A percentile compares a stretch with the other conserved stretches of the same genome.
Evolutionary conservation across 2,888 invertebrate genomes (phyloP).

Genomic region (Apamea monoglypha): DNA sequence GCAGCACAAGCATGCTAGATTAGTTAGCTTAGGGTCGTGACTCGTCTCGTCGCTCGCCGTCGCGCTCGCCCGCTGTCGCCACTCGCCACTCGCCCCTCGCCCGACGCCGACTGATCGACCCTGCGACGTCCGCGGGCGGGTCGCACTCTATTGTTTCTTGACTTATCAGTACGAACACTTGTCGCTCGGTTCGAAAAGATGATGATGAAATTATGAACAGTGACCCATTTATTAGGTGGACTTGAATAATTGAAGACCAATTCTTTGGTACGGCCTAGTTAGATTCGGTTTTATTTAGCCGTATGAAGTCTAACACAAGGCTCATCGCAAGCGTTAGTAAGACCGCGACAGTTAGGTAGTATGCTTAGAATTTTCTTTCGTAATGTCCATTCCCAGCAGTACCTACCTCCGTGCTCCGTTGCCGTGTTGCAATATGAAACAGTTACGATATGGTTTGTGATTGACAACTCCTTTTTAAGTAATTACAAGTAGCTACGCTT

Average conservation of each 20-base stretch:
- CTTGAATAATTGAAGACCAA: neutral
- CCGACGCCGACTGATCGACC: slow-evolving; percentile 6
- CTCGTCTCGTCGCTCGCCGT: neutral
- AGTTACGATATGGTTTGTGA: too few species aligned
- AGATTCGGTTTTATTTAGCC: neutral
- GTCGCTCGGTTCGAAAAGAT: neutral
- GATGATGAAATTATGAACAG: neutral
- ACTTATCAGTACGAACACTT: neutral
- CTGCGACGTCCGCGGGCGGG: neutral
- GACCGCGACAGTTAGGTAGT: neutral
- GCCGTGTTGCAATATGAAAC: neutral
- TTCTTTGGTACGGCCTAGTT: too few species aligned
- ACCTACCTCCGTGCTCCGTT: neutral
- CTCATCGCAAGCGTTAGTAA: neutral
- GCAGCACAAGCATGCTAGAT: slow-evolving; percentile 1
- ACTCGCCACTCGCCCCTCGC: neutral
- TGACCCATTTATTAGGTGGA: neutral
- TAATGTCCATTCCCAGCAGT: neutral
- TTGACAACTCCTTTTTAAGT: neutral
- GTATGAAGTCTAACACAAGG: neutral
- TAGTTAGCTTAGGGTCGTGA: neutral
- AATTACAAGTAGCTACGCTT: neutral
- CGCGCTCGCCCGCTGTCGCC: neutral
- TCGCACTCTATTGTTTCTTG: neutral
- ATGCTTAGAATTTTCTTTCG: neutral